A percentile compares a stretch with the other conserved stretches of the same genome.
Evolutionary conservation across 2,888 invertebrate species (phyloP).

Genomic region (Chrysotoxum bicinctum): DNA sequence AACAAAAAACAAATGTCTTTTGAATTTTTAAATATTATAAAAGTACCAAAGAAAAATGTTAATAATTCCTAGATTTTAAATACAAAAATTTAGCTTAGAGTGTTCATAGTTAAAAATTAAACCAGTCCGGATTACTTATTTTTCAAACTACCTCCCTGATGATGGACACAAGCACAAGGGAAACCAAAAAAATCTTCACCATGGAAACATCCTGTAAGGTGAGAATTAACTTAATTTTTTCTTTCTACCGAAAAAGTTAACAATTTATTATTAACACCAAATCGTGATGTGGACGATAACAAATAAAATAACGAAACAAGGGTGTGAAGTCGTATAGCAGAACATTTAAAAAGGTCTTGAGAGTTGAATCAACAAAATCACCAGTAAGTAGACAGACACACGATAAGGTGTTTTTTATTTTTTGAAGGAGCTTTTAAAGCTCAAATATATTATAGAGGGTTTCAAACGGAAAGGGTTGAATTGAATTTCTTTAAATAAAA

Average conservation of each 20-base stretch:
- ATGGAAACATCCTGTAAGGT: conserved; percentile 61
- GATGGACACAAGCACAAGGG: conserved; percentile 11
- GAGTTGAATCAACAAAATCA: not conserved
- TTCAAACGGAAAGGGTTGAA: conserved; percentile 20
- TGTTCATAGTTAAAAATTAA: not conserved
- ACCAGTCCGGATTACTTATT: not conserved
- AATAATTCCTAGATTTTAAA: not conserved
- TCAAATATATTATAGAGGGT: not conserved
- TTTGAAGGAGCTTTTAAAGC: conserved; percentile 20
- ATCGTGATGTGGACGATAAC: not conserved
- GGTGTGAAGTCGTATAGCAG: not conserved
- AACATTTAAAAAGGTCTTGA: not conserved
- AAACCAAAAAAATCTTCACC: conserved; percentile 20
- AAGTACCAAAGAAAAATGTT: conserved; percentile 14
- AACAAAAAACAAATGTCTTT: not conserved
- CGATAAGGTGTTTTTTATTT: not conserved
- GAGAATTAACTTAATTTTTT: conserved; percentile 4
- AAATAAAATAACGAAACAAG: not conserved
- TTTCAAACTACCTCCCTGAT: conserved; percentile 27
- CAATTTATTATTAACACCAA: conserved; percentile 16
- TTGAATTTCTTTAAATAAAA: conserved; percentile 20
- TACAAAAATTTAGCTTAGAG: not conserved
- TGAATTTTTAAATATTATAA: not conserved
- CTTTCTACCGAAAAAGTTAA: not conserved
- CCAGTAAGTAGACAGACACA: not conserved